Evolutionary conservation across 2,888 invertebrate genomes (phyloP), one percentile per base, ranked within the genome.

Genomic region (Pardosa pseudoannulata): DNA sequence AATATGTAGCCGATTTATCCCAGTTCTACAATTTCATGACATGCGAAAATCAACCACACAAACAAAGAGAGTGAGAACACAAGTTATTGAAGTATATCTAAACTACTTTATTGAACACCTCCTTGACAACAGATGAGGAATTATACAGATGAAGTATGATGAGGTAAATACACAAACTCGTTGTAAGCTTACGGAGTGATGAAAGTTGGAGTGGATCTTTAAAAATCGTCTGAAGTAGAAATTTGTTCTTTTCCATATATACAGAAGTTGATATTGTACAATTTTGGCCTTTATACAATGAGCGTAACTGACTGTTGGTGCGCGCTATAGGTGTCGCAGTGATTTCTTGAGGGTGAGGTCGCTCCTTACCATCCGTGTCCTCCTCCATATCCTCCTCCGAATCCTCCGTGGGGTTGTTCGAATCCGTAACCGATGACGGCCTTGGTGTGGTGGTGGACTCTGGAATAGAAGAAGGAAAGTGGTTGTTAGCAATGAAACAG

Each of bases 381-480:
- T 46, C 46, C 46, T 1, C 0, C 0, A 16, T 23, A 6, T 31
- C 71, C 71, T 6, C 41, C 27, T 16, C 41, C 27, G 0, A 41
- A 41, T 5, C 73, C 73, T 36, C 67, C 50, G 41, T 85, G 85
- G 16, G 73, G 73, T 32, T 86, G 86, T 27, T 86, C 86, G 13
- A 86, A 78, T 46, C 86, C 86, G 39, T 86, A 86, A 19, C 86
- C 86, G 39, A 86, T 79, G 31, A 86, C 86, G 29, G 86, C 86
- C 23, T 86, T 86, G 2, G 86, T 86, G 79, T 86, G 86, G 56
- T 86, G 86, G 70, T 86, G 79, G 79, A 86, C 86, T 46, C 86
- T 86, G 56, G 5, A 86, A 79, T 16, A n/a, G 23, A 56, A 16
- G 23, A 5, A 36, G 9, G 36, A 9, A 36, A 36, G 36, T 9